These are phyloP conservation scores for Pogonognathellus flavescens DNA, from an alignment of 1,140 invertebrate genomes.

Conservation along the genomic window DNA sequence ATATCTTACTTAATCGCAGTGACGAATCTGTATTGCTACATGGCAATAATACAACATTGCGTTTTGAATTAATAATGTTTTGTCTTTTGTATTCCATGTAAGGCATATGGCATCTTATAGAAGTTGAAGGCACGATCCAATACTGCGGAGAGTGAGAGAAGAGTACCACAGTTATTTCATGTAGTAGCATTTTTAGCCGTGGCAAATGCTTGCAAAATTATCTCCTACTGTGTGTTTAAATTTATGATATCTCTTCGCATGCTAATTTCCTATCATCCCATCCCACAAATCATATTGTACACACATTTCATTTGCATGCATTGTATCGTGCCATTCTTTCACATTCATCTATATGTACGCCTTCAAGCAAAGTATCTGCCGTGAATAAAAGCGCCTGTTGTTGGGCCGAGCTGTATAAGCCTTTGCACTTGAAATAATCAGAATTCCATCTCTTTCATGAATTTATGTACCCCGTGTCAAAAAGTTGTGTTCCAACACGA, in stretches of 20 bases:
- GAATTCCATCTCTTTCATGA: too few species aligned
- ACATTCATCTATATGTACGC: too few species aligned
- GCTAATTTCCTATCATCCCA: constrained; percentile 39
- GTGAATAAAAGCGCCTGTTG: too few species aligned
- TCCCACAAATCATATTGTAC: constrained; percentile 34
- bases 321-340: too few species aligned
- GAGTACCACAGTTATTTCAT: background rate
- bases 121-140: background rate
- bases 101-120: background rate
- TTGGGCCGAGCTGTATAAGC: too few species aligned
- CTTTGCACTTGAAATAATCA: too few species aligned
- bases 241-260: constrained; percentile 49
- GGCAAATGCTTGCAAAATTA: constrained; percentile 41
- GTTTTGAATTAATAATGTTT: too few species aligned
- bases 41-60: too few species aligned
- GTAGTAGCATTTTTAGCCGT: constrained; percentile 33
- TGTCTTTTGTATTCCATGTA: too few species aligned
- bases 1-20: background rate
- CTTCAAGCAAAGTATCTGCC: too few species aligned
- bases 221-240: constrained; percentile 37
- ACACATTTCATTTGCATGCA: background rate
- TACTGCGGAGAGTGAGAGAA: background rate
- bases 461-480: too few species aligned
- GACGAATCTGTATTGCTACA: background rate
- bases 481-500: too few species aligned